These are phyloP conservation scores for Prionace glauca DNA, from an alignment of 2,797 vertebrate genomes.

Conservation along the genomic window DNA sequence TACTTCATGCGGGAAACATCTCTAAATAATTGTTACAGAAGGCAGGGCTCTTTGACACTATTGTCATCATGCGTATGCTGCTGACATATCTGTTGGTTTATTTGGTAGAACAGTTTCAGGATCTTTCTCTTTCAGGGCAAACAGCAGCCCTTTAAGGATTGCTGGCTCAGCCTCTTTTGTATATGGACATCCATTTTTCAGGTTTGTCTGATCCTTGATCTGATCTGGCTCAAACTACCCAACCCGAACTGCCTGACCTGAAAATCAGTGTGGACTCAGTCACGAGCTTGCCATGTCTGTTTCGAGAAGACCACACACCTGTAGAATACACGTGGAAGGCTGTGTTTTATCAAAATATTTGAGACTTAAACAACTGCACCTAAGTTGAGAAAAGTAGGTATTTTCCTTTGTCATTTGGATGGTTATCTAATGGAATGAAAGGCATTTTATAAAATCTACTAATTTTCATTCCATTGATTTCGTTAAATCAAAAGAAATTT, in stretches of 20 bases:
- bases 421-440: not conserved
- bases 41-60: not conserved
- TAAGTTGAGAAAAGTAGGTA: too few relatives aligned
- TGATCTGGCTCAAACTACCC: too few relatives aligned
- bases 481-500: not conserved
- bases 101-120: not conserved
- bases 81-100: not conserved
- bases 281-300: too few relatives aligned
- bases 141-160: not conserved
- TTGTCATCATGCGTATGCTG: too few relatives aligned
- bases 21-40: not conserved
- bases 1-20: not conserved
- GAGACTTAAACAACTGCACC: too few relatives aligned
- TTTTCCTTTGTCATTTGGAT: not conserved
- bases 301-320: too few relatives aligned
- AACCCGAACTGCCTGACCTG: too few relatives aligned
- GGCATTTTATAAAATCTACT: not conserved
- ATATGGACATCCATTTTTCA: not conserved
- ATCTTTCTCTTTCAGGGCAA: not conserved
- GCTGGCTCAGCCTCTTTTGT: not conserved
- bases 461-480: not conserved
- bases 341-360: too few relatives aligned
- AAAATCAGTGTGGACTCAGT: too few relatives aligned
- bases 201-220: too few relatives aligned
- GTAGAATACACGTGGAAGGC: too few relatives aligned